Conservation (phyloP, 2,888 invertebrate genomes). For the Ophion ellenae region DNA sequence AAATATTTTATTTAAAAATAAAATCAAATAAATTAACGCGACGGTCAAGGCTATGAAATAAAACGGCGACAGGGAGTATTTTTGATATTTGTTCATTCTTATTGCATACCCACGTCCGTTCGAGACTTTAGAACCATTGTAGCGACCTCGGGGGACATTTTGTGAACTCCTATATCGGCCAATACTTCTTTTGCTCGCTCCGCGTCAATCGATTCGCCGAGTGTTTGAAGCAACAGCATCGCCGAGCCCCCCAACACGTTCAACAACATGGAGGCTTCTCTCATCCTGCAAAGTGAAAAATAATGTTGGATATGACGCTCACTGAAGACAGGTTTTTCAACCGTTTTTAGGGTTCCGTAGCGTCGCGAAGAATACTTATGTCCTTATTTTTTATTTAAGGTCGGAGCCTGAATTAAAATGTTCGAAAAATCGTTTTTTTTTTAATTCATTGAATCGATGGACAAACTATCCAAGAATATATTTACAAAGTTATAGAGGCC, state of each 20-base stretch:
- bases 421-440: too few species aligned
- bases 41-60: background rate
- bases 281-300: conserved; percentile 85
- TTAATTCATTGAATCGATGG: too few species aligned
- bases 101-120: conserved; percentile 85
- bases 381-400: too few species aligned
- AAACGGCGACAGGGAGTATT: background rate
- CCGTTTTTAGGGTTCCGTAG: background rate
- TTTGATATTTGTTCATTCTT: conserved; percentile 67
- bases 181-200: conserved; percentile 85
- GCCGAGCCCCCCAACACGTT: conserved; percentile 92
- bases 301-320: background rate
- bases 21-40: too few species aligned
- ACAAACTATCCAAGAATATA: too few species aligned
- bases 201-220: conserved; percentile 84
- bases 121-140: conserved; percentile 86
- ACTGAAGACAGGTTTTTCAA: background rate
- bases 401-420: too few species aligned
- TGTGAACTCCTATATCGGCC: conserved; percentile 86
- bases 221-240: conserved; percentile 88
- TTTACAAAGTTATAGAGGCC: too few species aligned
- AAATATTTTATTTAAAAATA: too few species aligned
- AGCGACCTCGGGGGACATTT: conserved; percentile 85
- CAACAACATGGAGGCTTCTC: conserved; percentile 90
- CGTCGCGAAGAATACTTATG: too few species aligned